Base-by-base conservation (phyloP, 2,888 invertebrate species). In the Caenorhabditis japonica region DNA sequence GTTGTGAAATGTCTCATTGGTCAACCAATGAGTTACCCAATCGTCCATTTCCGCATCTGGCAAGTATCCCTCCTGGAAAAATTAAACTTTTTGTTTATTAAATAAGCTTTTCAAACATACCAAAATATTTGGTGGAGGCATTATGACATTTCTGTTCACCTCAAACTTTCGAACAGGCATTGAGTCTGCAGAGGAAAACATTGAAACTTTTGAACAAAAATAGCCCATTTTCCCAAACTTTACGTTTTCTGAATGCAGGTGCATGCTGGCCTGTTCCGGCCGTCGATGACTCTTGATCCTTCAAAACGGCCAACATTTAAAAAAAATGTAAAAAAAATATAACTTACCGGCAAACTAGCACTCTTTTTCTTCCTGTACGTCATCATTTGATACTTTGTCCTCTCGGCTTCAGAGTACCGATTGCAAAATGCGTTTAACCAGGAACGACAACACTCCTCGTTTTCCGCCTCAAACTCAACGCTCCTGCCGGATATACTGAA, bases 361-460 rank as follows among this genome's bases (percentile, higher is more conserved):
- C 68, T 52, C 46, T 47, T 62, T 25, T 66, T 74, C 36, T 59
- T 68, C 30, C 71, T 36, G 25, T 70, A 52, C 34, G 70, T 68
- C 52, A 51, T 52, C 49, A 44, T 38, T 41, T 51, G 51, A 46
- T 58, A 72, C n/a, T 72, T 70, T 12, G 38, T 36, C n/a, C 47
- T 23, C 17, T 76, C 72, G 0, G 75, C 70, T 52, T 75, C 71
- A 12, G 62, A 59, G 21, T 52, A 64, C 25, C 69, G 71, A 70
- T 85, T 89, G 86, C 90, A 89, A 64, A 90, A 82, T 3, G 89
- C 89, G 30, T 89, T 83, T 23, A 90, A 82, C 90, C 90, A 90
- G 47, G 89, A 88, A 88, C 90, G 89, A 85, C 89, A 89, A 21
- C 89, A 89, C 60, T 89, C 89, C 75, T 90, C 89, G 78, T 90